A percentile compares a stretch with the other conserved stretches of the same genome.
Evolutionary conservation across 2,113 vertebrate species (phyloP).

Genomic region (Pterocles burchelli): DNA sequence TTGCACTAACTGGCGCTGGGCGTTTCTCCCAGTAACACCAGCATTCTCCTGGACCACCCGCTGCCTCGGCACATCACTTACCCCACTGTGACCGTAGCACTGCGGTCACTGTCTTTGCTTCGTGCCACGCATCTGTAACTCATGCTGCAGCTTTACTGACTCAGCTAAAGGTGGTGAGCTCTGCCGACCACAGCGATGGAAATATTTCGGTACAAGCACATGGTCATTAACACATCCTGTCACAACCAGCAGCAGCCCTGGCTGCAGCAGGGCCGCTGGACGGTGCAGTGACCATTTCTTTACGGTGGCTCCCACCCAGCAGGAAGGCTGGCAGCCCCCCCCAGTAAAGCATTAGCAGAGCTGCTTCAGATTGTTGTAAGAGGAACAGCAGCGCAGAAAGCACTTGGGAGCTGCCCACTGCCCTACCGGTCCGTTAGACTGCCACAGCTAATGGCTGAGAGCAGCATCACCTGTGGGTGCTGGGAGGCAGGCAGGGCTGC

Average conservation of each 20-base stretch:
- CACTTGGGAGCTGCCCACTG: neutral
- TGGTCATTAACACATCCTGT: accelerated
- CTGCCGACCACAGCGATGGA: neutral
- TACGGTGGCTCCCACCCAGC: neutral
- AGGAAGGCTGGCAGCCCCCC: neutral
- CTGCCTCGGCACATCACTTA: too few species aligned
- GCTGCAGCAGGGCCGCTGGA: neutral
- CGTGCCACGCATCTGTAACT: accelerated
- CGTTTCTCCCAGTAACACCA: too few species aligned
- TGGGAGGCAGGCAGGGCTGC: neutral
- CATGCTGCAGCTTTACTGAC: neutral
- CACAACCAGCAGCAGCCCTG: neutral
- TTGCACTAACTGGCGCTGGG: too few species aligned
- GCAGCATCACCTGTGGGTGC: accelerated
- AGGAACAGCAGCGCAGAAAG: accelerated
- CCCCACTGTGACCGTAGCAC: neutral
- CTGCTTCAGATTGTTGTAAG: neutral
- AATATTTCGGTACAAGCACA: neutral
- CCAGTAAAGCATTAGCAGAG: neutral
- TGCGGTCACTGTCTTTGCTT: too few species aligned
- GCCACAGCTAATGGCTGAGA: accelerated
- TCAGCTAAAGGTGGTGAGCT: neutral
- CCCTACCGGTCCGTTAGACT: neutral
- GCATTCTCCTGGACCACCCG: too few species aligned
- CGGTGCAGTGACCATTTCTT: neutral